Percentiles rank a stretch among this genome's conserved stretches.
phyloP scores from a whole-genome alignment of 1,140 invertebrate species.

The Brachystomella parvula region DNA sequence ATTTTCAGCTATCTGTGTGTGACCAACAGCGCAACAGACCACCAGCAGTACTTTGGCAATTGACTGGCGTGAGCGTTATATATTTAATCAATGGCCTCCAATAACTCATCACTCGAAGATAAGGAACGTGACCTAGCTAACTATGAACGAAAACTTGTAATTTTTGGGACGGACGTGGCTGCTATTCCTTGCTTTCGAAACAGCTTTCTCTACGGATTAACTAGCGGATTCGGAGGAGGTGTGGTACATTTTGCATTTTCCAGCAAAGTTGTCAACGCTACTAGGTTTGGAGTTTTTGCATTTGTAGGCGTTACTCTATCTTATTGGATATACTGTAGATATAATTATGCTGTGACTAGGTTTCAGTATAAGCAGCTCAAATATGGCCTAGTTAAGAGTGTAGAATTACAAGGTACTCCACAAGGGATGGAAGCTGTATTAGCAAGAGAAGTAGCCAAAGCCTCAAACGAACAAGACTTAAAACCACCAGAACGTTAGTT shows the following conservation, averaged over 20 bases:
- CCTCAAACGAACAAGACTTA: too few species aligned
- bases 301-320: constrained; percentile 48
- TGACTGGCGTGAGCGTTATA: not conserved
- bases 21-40: too few species aligned
- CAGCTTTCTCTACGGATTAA: constrained; percentile 54
- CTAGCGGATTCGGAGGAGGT: constrained; percentile 49
- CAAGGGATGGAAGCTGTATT: not conserved
- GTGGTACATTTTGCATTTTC: constrained; percentile 53
- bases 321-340: constrained; percentile 46
- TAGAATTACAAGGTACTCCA: not conserved
- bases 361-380: constrained; percentile 28
- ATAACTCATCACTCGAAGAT: not conserved
- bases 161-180: constrained; percentile 54
- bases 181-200: constrained; percentile 58
- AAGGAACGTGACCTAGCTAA: constrained; percentile 1
- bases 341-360: constrained; percentile 24
- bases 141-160: constrained; percentile 36
- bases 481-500: too few species aligned
- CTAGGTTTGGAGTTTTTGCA: constrained; percentile 47
- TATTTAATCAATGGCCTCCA: not conserved
- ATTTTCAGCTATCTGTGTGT: too few species aligned
- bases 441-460: too few species aligned
- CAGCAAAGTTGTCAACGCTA: constrained; percentile 47
- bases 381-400: constrained; percentile 16
- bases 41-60: too few species aligned